Conservation (phyloP, 2,113 vertebrate species). For the Apodemus sylvaticus region DNA sequence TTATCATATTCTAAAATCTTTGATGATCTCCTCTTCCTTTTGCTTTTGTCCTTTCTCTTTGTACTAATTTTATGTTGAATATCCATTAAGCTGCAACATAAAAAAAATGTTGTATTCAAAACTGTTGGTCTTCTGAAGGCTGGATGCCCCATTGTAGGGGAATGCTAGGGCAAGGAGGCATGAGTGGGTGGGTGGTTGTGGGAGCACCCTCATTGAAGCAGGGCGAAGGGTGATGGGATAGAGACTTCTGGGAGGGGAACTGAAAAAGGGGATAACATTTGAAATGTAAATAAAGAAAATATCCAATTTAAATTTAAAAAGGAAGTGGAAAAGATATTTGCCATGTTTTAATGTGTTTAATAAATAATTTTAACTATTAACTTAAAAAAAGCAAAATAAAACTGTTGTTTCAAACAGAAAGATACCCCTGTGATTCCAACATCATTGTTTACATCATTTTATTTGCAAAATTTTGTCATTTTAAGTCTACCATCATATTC, state of each 20-base stretch:
- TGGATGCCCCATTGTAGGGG: too few relatives aligned
- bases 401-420: neutral
- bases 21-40: neutral
- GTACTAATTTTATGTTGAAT: neutral
- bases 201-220: too few relatives aligned
- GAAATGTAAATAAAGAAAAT: too few relatives aligned
- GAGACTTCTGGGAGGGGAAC: too few relatives aligned
- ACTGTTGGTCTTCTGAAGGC: neutral
- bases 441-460: neutral
- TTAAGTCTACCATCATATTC: neutral
- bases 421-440: neutral
- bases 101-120: neutral
- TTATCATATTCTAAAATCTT: neutral
- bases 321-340: too few relatives aligned
- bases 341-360: too few relatives aligned
- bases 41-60: neutral
- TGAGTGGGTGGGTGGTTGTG: too few relatives aligned
- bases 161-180: too few relatives aligned
- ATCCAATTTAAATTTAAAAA: too few relatives aligned
- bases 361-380: too few relatives aligned
- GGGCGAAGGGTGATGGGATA: too few relatives aligned
- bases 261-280: too few relatives aligned
- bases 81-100: neutral
- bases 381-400: neutral
- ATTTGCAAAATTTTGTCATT: neutral